These are phyloP conservation scores for Agapetus fuscipes DNA, from an alignment of 2,888 invertebrate species.

Conservation along the genomic window DNA sequence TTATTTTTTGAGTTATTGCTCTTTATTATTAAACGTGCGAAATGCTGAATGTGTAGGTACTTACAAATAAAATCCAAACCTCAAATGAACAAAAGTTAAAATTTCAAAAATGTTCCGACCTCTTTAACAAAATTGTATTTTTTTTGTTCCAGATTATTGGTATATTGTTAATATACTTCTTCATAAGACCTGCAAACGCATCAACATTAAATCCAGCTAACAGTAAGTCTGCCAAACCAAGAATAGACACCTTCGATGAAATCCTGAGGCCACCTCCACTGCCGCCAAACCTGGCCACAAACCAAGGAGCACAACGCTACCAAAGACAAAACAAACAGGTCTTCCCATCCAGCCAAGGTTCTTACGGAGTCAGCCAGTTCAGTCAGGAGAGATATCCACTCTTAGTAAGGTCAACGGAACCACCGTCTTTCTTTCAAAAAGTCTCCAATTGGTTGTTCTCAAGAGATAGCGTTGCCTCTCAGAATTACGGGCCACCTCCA, in stretches of 20 bases:
- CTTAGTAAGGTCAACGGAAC: slow-evolving; percentile 32
- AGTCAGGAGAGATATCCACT: slow-evolving; percentile 27
- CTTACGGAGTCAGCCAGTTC: slow-evolving; percentile 7
- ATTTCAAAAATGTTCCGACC: too few species aligned
- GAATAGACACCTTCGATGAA: slow-evolving; percentile 33
- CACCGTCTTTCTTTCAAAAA: slow-evolving; percentile 48
- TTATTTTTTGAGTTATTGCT: too few species aligned
- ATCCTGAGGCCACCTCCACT: slow-evolving; percentile 40
- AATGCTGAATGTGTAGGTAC: too few species aligned
- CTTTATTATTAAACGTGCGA: too few species aligned
- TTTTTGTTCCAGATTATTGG: slow-evolving; percentile 23
- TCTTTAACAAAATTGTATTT: too few species aligned
- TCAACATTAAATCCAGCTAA: slow-evolving; percentile 4
- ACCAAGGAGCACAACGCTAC: slow-evolving; percentile 28
- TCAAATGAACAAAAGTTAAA: too few species aligned
- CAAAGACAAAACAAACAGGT: slow-evolving; percentile 33
- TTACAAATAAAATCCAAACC: too few species aligned
- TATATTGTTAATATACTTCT: slow-evolving; percentile 18
- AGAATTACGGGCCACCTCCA: slow-evolving; percentile 5
- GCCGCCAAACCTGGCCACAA: slow-evolving; percentile 29
- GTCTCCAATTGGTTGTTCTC: slow-evolving; percentile 54
- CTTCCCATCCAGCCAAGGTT: slow-evolving; percentile 26
- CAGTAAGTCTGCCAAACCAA: slow-evolving; percentile 21
- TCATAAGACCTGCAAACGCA: slow-evolving; percentile 11
- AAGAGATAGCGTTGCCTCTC: slow-evolving; percentile 28